phyloP scores from a whole-genome alignment of 2,888 invertebrate species.

The Drosophila koepferae region DNA sequence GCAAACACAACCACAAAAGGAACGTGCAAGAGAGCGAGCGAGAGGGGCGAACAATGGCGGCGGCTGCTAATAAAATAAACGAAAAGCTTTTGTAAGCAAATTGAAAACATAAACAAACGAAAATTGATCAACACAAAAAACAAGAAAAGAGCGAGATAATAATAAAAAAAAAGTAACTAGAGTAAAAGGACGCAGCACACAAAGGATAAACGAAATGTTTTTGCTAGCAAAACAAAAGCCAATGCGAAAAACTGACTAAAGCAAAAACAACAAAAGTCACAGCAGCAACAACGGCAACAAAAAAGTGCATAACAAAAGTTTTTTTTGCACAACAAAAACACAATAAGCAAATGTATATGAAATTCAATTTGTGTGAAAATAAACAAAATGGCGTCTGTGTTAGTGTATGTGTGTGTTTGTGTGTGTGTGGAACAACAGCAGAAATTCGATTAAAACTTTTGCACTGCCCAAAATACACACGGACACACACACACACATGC shows the following conservation, averaged over 20 bases:
- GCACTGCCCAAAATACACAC: constrained; percentile 46
- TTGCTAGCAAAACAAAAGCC: constrained; percentile 57
- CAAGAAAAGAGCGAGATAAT: constrained; percentile 29
- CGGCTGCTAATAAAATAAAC: constrained; percentile 79
- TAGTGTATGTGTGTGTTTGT: constrained; percentile 16
- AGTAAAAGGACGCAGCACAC: constrained; percentile 28
- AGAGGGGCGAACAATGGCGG: constrained; percentile 63
- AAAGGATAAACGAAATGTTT: constrained; percentile 69
- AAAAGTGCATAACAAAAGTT: constrained; percentile 68
- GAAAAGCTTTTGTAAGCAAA: constrained; percentile 82
- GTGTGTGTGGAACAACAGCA: constrained; percentile 42
- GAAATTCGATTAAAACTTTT: constrained; percentile 80
- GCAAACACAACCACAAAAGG: constrained; percentile 58
- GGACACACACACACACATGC: neutral
- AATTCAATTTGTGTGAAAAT: constrained; percentile 70
- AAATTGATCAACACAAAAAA: constrained; percentile 69
- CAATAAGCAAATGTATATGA: constrained; percentile 57
- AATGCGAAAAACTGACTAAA: constrained; percentile 46
- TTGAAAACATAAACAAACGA: constrained; percentile 81
- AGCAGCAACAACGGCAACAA: neutral
- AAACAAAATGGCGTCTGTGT: constrained; percentile 74
- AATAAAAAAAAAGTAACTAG: neutral
- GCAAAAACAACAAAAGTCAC: constrained; percentile 41
- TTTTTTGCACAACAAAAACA: constrained; percentile 22
- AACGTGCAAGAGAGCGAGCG: constrained; percentile 1